Percentiles rank a stretch among this genome's conserved stretches.
phyloP scores from a whole-genome alignment of 1,140 invertebrate genomes.

The Leptinotarsa undecemlineata region DNA sequence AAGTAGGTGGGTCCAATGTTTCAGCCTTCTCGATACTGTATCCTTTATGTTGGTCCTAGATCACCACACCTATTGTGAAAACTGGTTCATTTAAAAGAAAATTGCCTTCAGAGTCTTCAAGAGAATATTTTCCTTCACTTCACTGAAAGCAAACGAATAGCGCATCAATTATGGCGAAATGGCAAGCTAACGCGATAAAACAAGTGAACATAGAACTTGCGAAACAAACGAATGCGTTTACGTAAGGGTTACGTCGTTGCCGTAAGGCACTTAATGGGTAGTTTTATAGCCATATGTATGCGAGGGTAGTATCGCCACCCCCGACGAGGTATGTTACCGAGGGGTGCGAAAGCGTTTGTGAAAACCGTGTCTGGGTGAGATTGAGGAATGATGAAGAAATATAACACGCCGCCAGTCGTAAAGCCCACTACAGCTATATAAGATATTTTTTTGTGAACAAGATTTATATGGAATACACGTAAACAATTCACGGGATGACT shows the following conservation, averaged over 20 bases:
- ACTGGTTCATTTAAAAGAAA: no score
- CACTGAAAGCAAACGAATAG: neutral
- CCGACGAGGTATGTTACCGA: neutral
- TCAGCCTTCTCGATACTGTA: no score
- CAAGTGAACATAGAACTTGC: neutral
- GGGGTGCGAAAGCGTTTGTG: constrained; percentile 17
- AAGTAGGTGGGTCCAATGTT: no score
- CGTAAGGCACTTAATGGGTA: constrained; percentile 9
- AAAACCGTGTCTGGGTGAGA: constrained; percentile 38
- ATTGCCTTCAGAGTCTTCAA: neutral
- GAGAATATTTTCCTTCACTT: neutral
- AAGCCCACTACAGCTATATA: constrained; percentile 30
- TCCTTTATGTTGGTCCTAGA: no score
- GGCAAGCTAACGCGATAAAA: constrained; percentile 9
- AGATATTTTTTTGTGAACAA: constrained; percentile 33
- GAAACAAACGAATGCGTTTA: neutral
- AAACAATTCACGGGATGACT: constrained; percentile 32
- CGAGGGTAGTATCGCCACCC: neutral
- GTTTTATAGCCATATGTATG: constrained; percentile 16
- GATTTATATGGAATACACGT: constrained; percentile 37
- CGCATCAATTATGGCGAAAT: constrained; percentile 15
- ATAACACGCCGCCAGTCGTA: constrained; percentile 34
- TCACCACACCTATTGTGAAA: no score
- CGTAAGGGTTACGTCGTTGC: constrained; percentile 1
- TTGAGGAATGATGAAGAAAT: constrained; percentile 46